Evolutionary conservation across 2,888 invertebrate genomes (phyloP).

Genomic region (Saturnia japonica): DNA sequence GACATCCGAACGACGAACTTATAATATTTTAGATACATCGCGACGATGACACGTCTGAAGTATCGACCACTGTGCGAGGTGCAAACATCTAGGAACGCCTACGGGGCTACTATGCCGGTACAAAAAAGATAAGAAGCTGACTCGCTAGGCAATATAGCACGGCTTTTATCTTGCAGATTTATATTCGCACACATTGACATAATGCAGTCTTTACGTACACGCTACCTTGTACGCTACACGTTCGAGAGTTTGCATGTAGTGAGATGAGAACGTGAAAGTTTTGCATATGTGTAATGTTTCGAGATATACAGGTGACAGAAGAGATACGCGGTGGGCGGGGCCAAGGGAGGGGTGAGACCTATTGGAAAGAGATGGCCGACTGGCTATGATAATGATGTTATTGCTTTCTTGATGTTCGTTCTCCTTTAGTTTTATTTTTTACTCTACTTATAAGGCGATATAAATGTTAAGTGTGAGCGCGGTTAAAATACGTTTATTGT

Average conservation of each 20-base stretch:
- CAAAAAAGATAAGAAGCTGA: slow-evolving; percentile 64
- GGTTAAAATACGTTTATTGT: slow-evolving; percentile 80
- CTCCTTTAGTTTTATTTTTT: slow-evolving; percentile 81
- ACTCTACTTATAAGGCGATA: slow-evolving; percentile 81
- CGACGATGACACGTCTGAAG: slow-evolving; percentile 72
- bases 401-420: slow-evolving; percentile 80
- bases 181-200: slow-evolving; percentile 53
- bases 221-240: slow-evolving; percentile 25
- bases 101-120: slow-evolving; percentile 62
- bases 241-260: slow-evolving; percentile 43
- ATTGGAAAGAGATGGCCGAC: slow-evolving; percentile 81
- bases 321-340: slow-evolving; percentile 78
- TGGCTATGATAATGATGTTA: slow-evolving; percentile 82
- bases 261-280: slow-evolving; percentile 76
- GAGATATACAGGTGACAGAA: slow-evolving; percentile 81
- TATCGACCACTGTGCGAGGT: slow-evolving; percentile 79
- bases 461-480: slow-evolving; percentile 78
- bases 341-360: slow-evolving; percentile 75
- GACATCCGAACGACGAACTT: slow-evolving; percentile 38
- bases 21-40: slow-evolving; percentile 51
- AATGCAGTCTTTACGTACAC: slow-evolving; percentile 36
- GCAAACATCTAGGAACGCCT: slow-evolving; percentile 80
- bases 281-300: slow-evolving; percentile 83
- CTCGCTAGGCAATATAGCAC: slow-evolving; percentile 68
- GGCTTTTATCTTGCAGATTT: slow-evolving; percentile 81